Evolutionary conservation across 2,888 invertebrate species (phyloP), one percentile per base, ranked within the genome.

Genomic region (Eilema caniola): DNA sequence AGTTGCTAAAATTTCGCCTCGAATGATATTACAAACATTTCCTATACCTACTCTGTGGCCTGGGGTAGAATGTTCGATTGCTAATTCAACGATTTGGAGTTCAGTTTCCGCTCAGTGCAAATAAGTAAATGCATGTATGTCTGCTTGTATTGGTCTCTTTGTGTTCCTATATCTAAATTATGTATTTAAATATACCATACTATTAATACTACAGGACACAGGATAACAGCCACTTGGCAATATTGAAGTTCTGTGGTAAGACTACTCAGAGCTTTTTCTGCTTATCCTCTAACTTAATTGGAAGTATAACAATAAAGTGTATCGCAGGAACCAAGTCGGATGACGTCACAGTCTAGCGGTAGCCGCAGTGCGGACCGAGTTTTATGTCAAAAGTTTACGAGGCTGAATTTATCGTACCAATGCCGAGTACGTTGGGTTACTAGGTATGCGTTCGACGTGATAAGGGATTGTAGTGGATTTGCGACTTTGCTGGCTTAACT

Each of bases 301-400:
- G 62, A 59, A 37, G 62, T 62, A 59, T 16, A 63, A 41, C 47
- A 60, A 67, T 71, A 67, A 67, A 60, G 59, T 61, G 60, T 63
- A 47, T 57, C 41, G 62, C 61, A 47, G 63, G 14, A 62, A 41
- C 61, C 59, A 41, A 14, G 56, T 12, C 63, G 67, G 64, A 69
- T 80, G 75, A 73, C 71, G 73, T 75, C 70, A 73, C 63, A 59
- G 56, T n/a, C 60, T 47, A 14, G 23, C 67, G 62, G 72, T 71
- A 77, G 68, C 77, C 76, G 80, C 80, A 81, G 23, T 81, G 80
- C 80, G 76, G 80, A 67, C 70, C 63, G 41, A 41, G 63, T 67
- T 81, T 81, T 81, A 81, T 73, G 79, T 72, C 67, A 47, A 47
- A 68, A 31, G 25, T 81, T 81, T 81, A 81, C 77, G 82, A 76